A percentile compares a stretch with the other conserved stretches of the same genome.
Evolutionary conservation across 2,888 invertebrate species (phyloP).

Genomic region (Cataglyphis albicans): DNA sequence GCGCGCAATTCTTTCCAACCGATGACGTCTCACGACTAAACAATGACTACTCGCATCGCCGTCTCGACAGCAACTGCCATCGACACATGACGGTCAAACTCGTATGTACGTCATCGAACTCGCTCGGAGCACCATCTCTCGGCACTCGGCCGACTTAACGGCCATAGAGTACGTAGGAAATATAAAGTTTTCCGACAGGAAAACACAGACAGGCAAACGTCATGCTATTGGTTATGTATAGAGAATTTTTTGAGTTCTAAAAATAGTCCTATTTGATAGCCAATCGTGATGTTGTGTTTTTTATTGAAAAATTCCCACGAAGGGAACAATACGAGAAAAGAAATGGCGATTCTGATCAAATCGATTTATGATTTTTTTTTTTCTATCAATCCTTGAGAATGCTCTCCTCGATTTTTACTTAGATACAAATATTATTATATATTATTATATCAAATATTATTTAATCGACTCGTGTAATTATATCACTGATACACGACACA

Average conservation of each 20-base stretch:
- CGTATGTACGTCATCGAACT: conserved; percentile 21
- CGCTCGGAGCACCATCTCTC: conserved; percentile 54
- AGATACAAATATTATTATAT: too few relatives aligned
- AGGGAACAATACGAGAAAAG: background rate
- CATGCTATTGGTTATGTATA: too few relatives aligned
- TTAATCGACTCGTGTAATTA: background rate
- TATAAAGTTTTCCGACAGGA: too few relatives aligned
- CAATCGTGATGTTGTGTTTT: too few relatives aligned
- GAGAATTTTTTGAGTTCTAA: too few relatives aligned
- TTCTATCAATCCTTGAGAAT: too few relatives aligned
- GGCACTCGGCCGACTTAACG: conserved; percentile 20
- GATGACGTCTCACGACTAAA: background rate
- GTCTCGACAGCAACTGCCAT: background rate
- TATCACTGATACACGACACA: too few relatives aligned
- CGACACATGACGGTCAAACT: background rate
- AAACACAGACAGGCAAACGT: background rate
- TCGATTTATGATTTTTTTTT: too few relatives aligned
- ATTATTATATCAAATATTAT: background rate
- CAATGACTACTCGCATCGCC: background rate
- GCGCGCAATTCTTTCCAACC: background rate
- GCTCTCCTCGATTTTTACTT: too few relatives aligned
- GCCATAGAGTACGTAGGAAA: background rate
- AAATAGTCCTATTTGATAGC: too few relatives aligned
- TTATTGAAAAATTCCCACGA: too few relatives aligned
- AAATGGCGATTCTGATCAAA: background rate